These are phyloP conservation scores for Pseudomugil gertrudae DNA, from an alignment of 2,797 vertebrate genomes.

Conservation along the genomic window DNA sequence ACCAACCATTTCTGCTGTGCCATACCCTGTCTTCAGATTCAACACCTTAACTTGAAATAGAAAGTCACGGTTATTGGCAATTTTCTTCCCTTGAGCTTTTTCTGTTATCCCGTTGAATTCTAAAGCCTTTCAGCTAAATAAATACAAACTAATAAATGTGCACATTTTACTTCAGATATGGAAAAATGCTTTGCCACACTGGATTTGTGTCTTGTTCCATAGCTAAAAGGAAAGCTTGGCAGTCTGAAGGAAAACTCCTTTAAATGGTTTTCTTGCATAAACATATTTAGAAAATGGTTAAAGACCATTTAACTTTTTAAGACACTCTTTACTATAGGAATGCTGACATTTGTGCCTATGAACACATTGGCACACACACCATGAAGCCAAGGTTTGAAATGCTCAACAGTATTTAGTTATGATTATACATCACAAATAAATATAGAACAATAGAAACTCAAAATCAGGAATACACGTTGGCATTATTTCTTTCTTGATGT, in stretches of 20 bases:
- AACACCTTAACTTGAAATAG: conserved; percentile 30
- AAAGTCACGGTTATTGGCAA: conserved; percentile 45
- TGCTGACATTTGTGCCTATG: conserved; percentile 16
- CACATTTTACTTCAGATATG: conserved; percentile 66
- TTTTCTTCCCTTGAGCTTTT: conserved; percentile 16
- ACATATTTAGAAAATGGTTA: conserved; percentile 76
- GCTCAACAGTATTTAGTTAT: conserved; percentile 23
- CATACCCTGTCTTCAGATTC: conserved; percentile 23
- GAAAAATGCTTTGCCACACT: conserved; percentile 71
- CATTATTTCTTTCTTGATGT: too few species aligned
- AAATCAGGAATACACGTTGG: too few species aligned
- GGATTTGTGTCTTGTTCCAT: conserved; percentile 77
- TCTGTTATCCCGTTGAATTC: conserved; percentile 51
- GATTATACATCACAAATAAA: conserved; percentile 39
- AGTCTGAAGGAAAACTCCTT: conserved; percentile 59
- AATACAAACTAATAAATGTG: conserved; percentile 79
- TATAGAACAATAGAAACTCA: conserved; percentile 31
- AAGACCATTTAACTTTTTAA: conserved; percentile 60
- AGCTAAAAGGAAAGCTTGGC: conserved; percentile 73
- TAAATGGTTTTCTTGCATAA: conserved; percentile 63
- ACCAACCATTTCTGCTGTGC: conserved; percentile 26
- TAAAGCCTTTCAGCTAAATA: conserved; percentile 80
- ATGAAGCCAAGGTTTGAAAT: conserved; percentile 40
- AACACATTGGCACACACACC: neutral
- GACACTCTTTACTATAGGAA: conserved; percentile 70